Base-by-base conservation (phyloP, 2,797 vertebrate species). In the Poecilia velifera region DNA sequence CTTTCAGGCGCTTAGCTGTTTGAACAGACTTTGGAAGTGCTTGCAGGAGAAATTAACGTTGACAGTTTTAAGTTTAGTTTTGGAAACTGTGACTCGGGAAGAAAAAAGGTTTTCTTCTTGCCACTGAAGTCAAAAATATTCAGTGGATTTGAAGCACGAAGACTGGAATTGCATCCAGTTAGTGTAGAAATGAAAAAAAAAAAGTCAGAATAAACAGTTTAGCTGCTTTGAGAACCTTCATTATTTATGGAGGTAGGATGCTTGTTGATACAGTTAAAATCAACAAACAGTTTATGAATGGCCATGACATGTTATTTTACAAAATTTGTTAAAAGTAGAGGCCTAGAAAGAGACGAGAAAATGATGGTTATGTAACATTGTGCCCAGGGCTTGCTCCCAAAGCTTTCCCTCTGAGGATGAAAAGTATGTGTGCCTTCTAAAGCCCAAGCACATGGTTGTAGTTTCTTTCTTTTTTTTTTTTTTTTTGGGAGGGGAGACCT, bases 381-480 rank as follows among this genome's bases (percentile, higher is more conserved):
- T 86, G 82, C 87, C 78, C 76, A 81, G 16, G 81, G 87, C 85
- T 77, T 36, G 66, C 78, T 86, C 81, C 34, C 41, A 85, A 83
- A 49, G 73, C 82, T 79, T 86, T 86, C 75, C 41, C 82, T 84
- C 74, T 71, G 68, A 84, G 87, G 90, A 93, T 94, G 45, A 84
- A 90, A 91, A 89, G 76, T 87, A 90, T 89, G 84, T 90, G 87
- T 82, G 78, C 75, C 78, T 81, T 90, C 77, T 82, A 88, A 95
- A 94, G 95, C 93, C 89, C 66, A 43, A 76, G 89, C 95, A 96
- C 91, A 94, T 95, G 93, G 91, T 86, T 89, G 34, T 76, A 51
- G 75, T 94, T 94, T 82, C 80, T 78, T 87, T 51, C 20, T 31
- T 72, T 71, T 79, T 1, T 51, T 28, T 57, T 28, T 57, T 22